Percentiles rank a stretch among this genome's conserved stretches.
These are phyloP conservation scores for Hemicrepidius hirtus DNA, from an alignment of 2,888 invertebrate genomes.

Conservation along the genomic window DNA sequence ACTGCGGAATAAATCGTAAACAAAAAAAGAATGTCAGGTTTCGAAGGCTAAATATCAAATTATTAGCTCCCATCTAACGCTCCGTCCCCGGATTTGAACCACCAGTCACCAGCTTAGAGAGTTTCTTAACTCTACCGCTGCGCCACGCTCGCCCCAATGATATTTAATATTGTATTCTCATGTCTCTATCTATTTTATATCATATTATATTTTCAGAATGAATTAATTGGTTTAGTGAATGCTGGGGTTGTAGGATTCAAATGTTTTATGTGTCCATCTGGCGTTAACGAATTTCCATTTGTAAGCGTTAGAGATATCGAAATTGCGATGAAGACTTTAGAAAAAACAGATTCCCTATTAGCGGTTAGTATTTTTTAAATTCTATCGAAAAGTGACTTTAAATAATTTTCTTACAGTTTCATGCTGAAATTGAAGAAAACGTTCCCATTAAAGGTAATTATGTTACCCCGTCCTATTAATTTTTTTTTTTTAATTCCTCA, in stretches of 20 bases:
- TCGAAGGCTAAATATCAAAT: no score
- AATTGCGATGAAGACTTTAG: slow-evolving; percentile 75
- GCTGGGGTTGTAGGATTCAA: slow-evolving; percentile 85
- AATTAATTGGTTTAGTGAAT: slow-evolving; percentile 75
- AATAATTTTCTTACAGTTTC: slow-evolving; percentile 75
- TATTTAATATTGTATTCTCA: no score
- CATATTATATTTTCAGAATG: slow-evolving; percentile 74
- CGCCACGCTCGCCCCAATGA: no score
- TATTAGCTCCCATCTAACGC: no score
- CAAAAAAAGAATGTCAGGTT: no score
- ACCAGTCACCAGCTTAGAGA: no score
- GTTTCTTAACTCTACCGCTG: no score
- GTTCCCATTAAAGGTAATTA: slow-evolving; percentile 41
- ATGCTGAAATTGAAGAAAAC: slow-evolving; percentile 79
- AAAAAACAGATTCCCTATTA: slow-evolving; percentile 77
- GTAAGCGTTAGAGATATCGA: slow-evolving; percentile 76
- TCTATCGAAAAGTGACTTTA: background rate
- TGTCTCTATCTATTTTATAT: background rate
- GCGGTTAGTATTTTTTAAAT: slow-evolving; percentile 73
- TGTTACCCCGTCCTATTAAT: no score
- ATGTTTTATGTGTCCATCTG: slow-evolving; percentile 82
- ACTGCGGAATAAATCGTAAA: no score
- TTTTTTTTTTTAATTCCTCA: no score
- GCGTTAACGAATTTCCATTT: slow-evolving; percentile 81
- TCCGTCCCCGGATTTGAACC: no score